Percentiles rank a stretch among this genome's conserved stretches.
phyloP scores from a whole-genome alignment of 64 coral and sea anemone genomes.

The Pocillopora verrucosa region DNA sequence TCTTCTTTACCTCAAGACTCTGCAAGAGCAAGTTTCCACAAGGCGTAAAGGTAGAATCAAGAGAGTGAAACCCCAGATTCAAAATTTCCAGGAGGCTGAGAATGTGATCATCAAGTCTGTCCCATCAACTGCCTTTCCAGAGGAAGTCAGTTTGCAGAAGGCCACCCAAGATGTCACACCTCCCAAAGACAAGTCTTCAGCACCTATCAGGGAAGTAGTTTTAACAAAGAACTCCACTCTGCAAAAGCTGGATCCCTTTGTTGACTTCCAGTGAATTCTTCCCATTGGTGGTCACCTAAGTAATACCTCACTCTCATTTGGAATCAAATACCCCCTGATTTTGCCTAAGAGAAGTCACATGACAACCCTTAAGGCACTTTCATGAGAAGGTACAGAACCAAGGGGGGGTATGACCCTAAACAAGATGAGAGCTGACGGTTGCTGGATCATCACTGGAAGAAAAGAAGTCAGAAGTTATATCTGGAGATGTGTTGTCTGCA shows the following conservation, averaged over 20 bases:
- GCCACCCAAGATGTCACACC: background rate
- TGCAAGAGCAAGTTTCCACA: background rate
- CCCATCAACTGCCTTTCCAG: no score
- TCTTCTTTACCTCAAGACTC: background rate
- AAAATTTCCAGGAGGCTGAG: background rate
- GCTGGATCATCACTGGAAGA: background rate
- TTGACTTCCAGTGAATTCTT: background rate
- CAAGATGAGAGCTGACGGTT: background rate
- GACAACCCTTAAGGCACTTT: background rate
- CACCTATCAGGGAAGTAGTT: background rate
- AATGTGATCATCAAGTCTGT: no score
- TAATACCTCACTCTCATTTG: background rate
- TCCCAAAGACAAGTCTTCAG: background rate
- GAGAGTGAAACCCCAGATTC: background rate
- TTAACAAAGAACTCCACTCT: no score
- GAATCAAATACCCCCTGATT: background rate
- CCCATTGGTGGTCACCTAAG: conserved; percentile 19
- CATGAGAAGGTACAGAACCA: conserved; percentile 25
- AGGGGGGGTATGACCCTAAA: conserved; percentile 3
- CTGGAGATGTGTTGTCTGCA: background rate
- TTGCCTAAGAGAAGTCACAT: conserved; percentile 13
- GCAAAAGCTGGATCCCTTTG: no score
- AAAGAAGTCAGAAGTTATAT: background rate
- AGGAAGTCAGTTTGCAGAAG: no score
- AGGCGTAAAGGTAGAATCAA: no score